phyloP scores from a whole-genome alignment of 1,140 invertebrate genomes.

The Pemphigus obesinymphae region DNA sequence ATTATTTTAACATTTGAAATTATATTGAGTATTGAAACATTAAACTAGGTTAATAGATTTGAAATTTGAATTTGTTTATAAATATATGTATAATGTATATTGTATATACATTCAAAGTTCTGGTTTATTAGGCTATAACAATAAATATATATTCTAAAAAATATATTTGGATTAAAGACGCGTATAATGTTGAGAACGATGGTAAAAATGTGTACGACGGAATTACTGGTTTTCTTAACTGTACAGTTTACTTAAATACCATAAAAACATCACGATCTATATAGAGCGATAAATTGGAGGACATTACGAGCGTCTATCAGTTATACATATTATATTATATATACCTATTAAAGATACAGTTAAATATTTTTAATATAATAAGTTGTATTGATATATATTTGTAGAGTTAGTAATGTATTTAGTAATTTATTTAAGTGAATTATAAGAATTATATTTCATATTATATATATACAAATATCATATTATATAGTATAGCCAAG shows the following conservation, averaged over 20 bases:
- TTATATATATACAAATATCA: too few relatives aligned
- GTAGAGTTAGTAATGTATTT: too few relatives aligned
- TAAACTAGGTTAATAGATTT: background rate
- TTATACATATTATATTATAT: background rate
- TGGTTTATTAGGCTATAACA: background rate
- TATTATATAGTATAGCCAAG: too few relatives aligned
- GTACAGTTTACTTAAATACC: background rate
- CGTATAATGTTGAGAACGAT: background rate
- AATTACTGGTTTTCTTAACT: background rate
- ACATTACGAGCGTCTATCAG: background rate
- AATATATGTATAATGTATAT: background rate
- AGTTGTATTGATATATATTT: too few relatives aligned
- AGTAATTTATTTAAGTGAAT: too few relatives aligned
- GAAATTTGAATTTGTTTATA: background rate
- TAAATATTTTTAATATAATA: too few relatives aligned
- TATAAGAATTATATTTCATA: too few relatives aligned
- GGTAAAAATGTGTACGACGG: background rate
- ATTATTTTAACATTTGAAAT: background rate
- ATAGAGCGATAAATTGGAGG: background rate
- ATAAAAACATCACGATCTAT: background rate
- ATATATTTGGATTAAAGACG: background rate
- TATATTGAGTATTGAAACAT: background rate
- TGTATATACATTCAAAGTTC: background rate
- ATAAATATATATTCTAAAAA: background rate
- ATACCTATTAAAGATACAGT: too few relatives aligned